Evolutionary conservation across 2,888 invertebrate species (phyloP).

Genomic region (Eupeodes luniger): DNA sequence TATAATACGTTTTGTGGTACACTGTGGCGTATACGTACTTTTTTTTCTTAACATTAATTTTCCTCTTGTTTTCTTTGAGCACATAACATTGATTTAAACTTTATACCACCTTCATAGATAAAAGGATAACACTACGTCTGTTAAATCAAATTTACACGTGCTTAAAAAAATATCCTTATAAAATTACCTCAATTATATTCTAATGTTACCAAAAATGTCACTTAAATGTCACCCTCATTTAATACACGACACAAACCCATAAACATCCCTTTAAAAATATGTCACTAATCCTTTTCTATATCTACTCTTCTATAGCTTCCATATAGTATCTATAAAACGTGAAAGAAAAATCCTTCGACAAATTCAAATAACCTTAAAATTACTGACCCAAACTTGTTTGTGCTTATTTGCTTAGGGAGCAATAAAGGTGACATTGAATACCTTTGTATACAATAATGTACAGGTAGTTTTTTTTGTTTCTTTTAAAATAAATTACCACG

Average conservation of each 20-base stretch:
- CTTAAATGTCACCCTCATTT: conserved; percentile 20
- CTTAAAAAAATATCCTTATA: not conserved
- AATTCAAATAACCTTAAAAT: conserved; percentile 43
- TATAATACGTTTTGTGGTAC: too few relatives aligned
- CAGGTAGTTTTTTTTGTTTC: conserved; percentile 22
- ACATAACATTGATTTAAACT: too few relatives aligned
- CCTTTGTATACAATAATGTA: conserved; percentile 48
- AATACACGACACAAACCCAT: not conserved
- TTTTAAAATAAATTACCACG: conserved; percentile 56
- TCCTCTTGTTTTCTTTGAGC: too few relatives aligned
- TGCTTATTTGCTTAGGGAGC: not conserved
- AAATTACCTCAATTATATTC: conserved; percentile 30
- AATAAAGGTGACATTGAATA: conserved; percentile 60
- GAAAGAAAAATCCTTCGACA: not conserved
- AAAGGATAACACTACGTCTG: too few relatives aligned
- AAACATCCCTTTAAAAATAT: conserved; percentile 18
- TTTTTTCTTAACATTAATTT: too few relatives aligned
- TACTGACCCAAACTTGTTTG: conserved; percentile 49
- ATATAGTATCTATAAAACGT: too few relatives aligned
- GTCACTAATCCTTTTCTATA: not conserved
- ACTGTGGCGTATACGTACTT: too few relatives aligned
- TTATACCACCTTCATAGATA: too few relatives aligned
- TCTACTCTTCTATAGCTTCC: not conserved
- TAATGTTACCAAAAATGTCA: not conserved
- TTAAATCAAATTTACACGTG: not conserved